These are phyloP conservation scores for Protaetia brevitarsis DNA, from an alignment of 1,140 invertebrate species.

Conservation along the genomic window DNA sequence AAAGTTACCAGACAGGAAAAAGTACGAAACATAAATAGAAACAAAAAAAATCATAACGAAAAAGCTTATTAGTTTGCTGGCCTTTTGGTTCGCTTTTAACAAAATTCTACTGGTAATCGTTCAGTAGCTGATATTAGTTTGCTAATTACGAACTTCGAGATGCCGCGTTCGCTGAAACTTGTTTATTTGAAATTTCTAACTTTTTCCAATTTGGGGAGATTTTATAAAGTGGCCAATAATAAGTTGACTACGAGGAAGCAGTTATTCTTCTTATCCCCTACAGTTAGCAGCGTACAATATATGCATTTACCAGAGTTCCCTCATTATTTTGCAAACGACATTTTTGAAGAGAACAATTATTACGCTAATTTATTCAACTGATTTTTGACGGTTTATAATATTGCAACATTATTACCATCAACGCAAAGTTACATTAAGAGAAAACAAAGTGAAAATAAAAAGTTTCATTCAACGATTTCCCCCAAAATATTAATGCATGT, in stretches of 20 bases:
- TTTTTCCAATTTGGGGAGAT: slow-evolving; percentile 14
- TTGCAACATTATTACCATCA: too few relatives aligned
- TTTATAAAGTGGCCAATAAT: neutral
- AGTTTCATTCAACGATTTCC: too few relatives aligned
- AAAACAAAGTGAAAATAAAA: too few relatives aligned
- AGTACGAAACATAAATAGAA: neutral
- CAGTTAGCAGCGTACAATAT: too few relatives aligned
- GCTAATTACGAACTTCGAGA: slow-evolving; percentile 1
- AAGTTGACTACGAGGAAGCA: neutral
- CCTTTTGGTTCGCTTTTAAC: neutral
- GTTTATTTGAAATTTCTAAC: slow-evolving; percentile 4
- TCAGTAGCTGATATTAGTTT: neutral
- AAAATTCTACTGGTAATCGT: neutral
- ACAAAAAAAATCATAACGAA: neutral
- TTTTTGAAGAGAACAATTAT: too few relatives aligned
- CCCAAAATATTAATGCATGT: too few relatives aligned
- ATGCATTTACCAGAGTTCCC: too few relatives aligned
- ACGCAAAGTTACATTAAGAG: too few relatives aligned
- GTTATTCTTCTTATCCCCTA: too few relatives aligned
- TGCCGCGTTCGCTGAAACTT: neutral
- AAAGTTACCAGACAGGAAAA: slow-evolving; percentile 2
- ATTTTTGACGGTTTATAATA: too few relatives aligned
- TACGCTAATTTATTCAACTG: too few relatives aligned
- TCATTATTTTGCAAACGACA: too few relatives aligned
- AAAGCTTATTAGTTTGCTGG: neutral